These are phyloP conservation scores for Triplophysa siluroides DNA, from an alignment of 2,113 vertebrate genomes.

Conservation along the genomic window DNA sequence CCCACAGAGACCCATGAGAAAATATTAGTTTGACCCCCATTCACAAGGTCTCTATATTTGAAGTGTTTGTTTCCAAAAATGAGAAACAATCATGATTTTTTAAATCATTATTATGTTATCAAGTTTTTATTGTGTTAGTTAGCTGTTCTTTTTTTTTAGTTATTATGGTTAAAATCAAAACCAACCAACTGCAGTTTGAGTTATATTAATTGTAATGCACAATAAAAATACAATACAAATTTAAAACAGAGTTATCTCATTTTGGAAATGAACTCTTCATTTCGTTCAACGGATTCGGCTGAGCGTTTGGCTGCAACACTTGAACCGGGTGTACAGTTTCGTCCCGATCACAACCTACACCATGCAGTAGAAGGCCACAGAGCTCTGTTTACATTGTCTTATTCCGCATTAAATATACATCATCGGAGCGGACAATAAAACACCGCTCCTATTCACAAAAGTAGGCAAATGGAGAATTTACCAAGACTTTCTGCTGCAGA, in stretches of 20 bases:
- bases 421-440: slow-evolving; percentile 4
- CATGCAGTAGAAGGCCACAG: slow-evolving; percentile 19
- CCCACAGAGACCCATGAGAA: background rate
- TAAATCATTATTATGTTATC: too few relatives aligned
- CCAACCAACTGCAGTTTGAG: too few relatives aligned
- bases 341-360: background rate
- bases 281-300: background rate
- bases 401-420: slow-evolving; percentile 37
- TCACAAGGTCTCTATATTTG: background rate
- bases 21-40: background rate
- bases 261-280: too few relatives aligned
- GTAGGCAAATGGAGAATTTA: background rate
- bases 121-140: too few relatives aligned
- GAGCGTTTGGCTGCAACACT: slow-evolving; percentile 22
- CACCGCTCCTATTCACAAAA: background rate
- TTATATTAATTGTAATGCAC: too few relatives aligned
- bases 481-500: background rate
- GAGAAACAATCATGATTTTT: too few relatives aligned
- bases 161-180: too few relatives aligned
- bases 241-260: too few relatives aligned
- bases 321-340: slow-evolving; percentile 34
- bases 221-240: too few relatives aligned
- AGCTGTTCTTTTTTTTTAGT: too few relatives aligned
- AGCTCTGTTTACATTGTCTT: slow-evolving; percentile 36
- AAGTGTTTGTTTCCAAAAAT: too few relatives aligned